Percentiles rank a stretch among this genome's conserved stretches.
These are phyloP conservation scores for Protonibea diacanthus DNA, from an alignment of 2,797 vertebrate genomes.

Conservation along the genomic window DNA sequence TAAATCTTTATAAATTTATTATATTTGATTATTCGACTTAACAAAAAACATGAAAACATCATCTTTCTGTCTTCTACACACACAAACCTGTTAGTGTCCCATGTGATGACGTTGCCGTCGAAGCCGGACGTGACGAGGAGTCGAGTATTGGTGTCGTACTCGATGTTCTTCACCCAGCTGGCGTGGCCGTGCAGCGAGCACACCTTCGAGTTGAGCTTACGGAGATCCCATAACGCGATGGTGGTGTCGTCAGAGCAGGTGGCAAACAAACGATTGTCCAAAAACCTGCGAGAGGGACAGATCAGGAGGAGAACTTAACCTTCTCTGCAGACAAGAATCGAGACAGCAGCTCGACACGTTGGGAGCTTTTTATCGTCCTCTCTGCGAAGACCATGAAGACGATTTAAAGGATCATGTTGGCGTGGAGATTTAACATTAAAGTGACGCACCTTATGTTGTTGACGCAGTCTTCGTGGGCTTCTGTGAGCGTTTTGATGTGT, in stretches of 20 bases:
- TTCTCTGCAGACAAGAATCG: neutral
- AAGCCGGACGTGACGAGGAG: constrained; percentile 98
- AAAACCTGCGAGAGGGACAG: constrained; percentile 86
- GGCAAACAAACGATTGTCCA: constrained; percentile 98
- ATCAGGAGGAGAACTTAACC: neutral
- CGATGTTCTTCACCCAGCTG: constrained; percentile 99
- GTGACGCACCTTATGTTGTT: constrained; percentile 93
- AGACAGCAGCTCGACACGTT: neutral
- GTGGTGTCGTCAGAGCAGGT: constrained; percentile 99
- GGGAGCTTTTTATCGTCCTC: neutral
- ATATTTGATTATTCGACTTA: neutral
- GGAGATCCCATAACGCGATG: constrained; percentile 97
- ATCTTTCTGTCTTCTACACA: neutral
- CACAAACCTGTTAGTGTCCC: constrained; percentile 97
- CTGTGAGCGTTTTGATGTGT: constrained; percentile 97
- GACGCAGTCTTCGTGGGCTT: constrained; percentile 98
- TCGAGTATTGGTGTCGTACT: constrained; percentile 97
- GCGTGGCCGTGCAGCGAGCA: constrained; percentile 98
- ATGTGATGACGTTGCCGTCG: constrained; percentile 98
- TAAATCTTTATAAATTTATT: neutral
- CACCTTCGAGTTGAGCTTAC: constrained; percentile 95
- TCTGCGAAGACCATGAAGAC: neutral
- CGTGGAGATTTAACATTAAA: too few species aligned
- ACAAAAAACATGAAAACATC: neutral
- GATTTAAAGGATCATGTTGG: neutral